Base-by-base conservation (phyloP, 2,888 invertebrate genomes). In the Auanema freiburgensis region DNA sequence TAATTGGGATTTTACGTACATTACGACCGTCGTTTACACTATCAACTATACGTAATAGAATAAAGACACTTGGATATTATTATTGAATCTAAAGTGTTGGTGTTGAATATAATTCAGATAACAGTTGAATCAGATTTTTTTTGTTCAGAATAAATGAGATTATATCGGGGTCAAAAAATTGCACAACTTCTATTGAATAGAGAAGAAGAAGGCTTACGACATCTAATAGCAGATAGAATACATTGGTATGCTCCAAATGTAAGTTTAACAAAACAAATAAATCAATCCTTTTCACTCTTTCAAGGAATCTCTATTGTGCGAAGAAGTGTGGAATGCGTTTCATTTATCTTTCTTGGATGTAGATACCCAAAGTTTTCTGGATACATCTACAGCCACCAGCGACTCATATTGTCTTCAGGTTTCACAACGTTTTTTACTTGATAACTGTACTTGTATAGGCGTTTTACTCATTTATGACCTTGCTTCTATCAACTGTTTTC, bases 401-500 rank as follows among this genome's bases (percentile, higher is more conserved):
- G 67, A 59, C 21, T 71, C 68, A 8, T 64, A 65, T 41, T 71
- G 71, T n/a, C 67, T 74, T 57, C 78, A 78, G 67, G 76, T 76
- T 3, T 53, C 33, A 0, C 25, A 10, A 10, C 16, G 12, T 54
- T 43, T 24, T 40, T 42, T 55, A 21, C 12, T 11, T 5, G 18
- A 33, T 54, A 8, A 16, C 1, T 11, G 11, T 41, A 12, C 10
- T 42, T 14, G 2, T 16, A 41, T 42, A 55, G 21, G 24, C 94
- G 68, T 93, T 92, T 90, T 92, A 95, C 86, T 89, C 91, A 43
- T 79, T 96, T 43, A 91, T 91, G 16, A 90, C 91, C 79, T 88
- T 91, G n/a, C 86, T 95, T 46, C 88, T 96, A 21, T 89, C 90
- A 71, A 89, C 90, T 86, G 93, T 96, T 87, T 91, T 95, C 90